A percentile compares a stretch with the other conserved stretches of the same genome.
These are phyloP conservation scores for Mastigias papua DNA, from an alignment of 30 jellyfish, hydroid and myxozoan genomes.

Conservation along the genomic window DNA sequence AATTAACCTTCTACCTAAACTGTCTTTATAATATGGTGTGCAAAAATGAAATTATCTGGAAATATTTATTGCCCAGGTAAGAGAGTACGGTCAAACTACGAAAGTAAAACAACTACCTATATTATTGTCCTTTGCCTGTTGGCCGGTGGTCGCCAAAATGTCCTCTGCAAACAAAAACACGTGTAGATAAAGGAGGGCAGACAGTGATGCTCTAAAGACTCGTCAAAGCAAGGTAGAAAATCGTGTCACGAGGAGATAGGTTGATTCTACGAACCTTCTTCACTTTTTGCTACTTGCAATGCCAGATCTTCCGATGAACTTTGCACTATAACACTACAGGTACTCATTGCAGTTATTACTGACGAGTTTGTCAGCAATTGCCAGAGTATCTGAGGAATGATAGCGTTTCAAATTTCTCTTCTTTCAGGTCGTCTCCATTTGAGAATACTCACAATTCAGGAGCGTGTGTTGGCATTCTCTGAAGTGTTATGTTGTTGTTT, in stretches of 20 bases:
- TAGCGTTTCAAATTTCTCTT: neutral
- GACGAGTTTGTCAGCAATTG: neutral
- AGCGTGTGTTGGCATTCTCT: constrained; percentile 76
- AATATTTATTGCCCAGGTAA: no score
- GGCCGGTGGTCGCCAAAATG: neutral
- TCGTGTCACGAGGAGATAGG: constrained; percentile 6
- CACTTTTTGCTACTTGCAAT: constrained; percentile 21
- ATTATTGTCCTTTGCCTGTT: neutral
- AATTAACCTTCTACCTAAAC: no score
- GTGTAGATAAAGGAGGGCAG: neutral
- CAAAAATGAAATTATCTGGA: no score
- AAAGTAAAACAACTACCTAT: neutral
- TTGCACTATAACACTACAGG: constrained; percentile 40
- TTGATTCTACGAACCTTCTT: constrained; percentile 21
- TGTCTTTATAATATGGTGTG: no score
- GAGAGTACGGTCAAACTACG: no score
- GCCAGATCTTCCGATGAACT: constrained; percentile 31
- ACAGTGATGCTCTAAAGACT: neutral
- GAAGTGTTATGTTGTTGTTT: constrained; percentile 32
- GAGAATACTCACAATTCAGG: neutral
- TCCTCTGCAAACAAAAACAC: neutral
- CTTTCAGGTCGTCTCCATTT: constrained; percentile 16
- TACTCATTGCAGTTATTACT: constrained; percentile 41
- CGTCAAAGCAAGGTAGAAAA: neutral
- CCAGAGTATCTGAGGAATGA: neutral